A percentile compares a stretch with the other conserved stretches of the same genome.
phyloP scores from a whole-genome alignment of 2,888 invertebrate genomes.

The Euclidia mi region DNA sequence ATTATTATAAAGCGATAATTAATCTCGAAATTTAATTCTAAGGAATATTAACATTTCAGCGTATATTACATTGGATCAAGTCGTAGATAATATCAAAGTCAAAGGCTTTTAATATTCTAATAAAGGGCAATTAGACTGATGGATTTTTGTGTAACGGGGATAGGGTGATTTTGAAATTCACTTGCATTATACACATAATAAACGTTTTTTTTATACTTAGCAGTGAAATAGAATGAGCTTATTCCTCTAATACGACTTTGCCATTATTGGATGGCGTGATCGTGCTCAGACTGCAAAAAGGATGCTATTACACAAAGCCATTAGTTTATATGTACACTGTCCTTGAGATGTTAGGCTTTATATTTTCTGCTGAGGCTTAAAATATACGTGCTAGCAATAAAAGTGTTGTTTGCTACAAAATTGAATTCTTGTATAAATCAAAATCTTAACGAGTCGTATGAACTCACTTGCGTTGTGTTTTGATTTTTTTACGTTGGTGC shows the following conservation, averaged over 20 bases:
- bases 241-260: not conserved
- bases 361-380: not conserved
- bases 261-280: not conserved
- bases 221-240: not conserved
- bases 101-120: slow-evolving; percentile 9
- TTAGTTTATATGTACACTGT: not conserved
- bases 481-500: too few species aligned
- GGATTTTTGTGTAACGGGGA: not conserved
- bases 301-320: too few species aligned
- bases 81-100: slow-evolving; percentile 24
- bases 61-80: slow-evolving; percentile 36
- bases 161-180: not conserved
- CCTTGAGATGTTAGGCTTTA: not conserved
- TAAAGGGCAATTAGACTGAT: slow-evolving; percentile 19
- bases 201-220: not conserved
- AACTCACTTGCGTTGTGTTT: too few species aligned
- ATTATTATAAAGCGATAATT: slow-evolving; percentile 68
- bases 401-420: too few species aligned
- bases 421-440: too few species aligned
- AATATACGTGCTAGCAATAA: rapidly evolving
- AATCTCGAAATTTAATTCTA: slow-evolving; percentile 59
- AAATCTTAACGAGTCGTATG: too few species aligned
- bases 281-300: not conserved
- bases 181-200: not conserved
- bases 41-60: slow-evolving; percentile 37